Evolutionary conservation across 2,888 invertebrate species (phyloP), one percentile per base, ranked within the genome.

Genomic region (Barypeithes pellucidus): DNA sequence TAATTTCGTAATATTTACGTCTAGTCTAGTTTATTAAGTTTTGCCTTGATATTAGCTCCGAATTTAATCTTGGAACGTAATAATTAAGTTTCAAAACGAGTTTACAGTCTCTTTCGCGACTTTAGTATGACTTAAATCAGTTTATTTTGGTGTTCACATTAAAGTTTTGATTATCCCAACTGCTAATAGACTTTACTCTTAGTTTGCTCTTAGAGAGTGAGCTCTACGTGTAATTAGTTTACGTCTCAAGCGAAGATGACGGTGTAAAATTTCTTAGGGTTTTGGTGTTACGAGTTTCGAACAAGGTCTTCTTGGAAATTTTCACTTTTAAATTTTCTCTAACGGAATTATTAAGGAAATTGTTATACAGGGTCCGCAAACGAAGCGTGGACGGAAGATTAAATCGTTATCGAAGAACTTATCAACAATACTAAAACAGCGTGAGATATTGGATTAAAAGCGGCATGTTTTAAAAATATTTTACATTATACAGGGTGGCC

Each of bases 131-230:
- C 54, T 67, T 59, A 67, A 67, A 67, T 59, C 47, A 67, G 43
- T 59, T 67, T 59, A 67, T 67, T 59, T 67, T 29, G 45, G 39
- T 59, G 59, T 67, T 59, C 67, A 67, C 59, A 59, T 67, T 67
- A 59, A 67, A 67, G 18, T 67, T 67, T 41, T 57, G 67, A 67
- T 59, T 67, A 67, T 59, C 43, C 59, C 67, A 11, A 33, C 54
- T 33, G 43, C 43, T 59, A 67, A 67, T 59, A 59, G 33, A 67
- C 45, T 67, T 67, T 36, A 29, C 29, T 57, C 57, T 57, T 43
- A 67, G 66, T 67, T 29, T 14, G 52, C 54, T 52, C 29, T 29
- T 29, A 3, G 33, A 57, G 54, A 36, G 9, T 14, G 11, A 36
- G 29, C 54, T 57, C n/a, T 9, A 57, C 52, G 52, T 33, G 14